phyloP scores from a whole-genome alignment of 2,113 vertebrate species.

The Peromyscus maniculatus region DNA sequence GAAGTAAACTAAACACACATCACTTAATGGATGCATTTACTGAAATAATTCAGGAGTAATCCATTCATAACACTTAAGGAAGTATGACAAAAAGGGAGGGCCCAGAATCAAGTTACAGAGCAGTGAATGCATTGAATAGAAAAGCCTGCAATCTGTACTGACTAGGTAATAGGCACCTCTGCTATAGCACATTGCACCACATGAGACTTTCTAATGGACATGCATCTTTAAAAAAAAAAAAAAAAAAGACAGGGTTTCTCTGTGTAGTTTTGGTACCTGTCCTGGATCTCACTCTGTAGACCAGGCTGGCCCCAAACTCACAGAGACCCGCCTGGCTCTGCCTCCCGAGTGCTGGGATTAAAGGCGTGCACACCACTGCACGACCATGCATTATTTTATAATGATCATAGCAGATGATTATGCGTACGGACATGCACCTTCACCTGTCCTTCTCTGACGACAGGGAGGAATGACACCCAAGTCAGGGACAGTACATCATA shows the following conservation, averaged over 20 bases:
- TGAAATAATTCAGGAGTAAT: constrained; percentile 41
- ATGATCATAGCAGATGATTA: not conserved
- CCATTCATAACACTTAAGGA: not conserved
- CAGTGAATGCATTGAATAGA: not conserved
- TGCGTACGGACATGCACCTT: fast-evolving
- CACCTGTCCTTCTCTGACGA: constrained; percentile 40
- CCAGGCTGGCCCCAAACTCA: too few species aligned
- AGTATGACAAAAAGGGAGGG: not conserved
- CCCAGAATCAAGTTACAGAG: not conserved
- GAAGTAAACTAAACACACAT: not conserved
- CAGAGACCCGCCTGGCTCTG: too few species aligned
- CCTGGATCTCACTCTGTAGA: too few species aligned
- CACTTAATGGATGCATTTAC: not conserved
- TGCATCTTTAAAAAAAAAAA: not conserved
- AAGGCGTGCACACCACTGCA: too few species aligned
- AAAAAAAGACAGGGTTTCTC: too few species aligned
- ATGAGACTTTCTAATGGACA: not conserved
- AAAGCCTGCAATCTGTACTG: not conserved
- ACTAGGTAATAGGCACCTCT: not conserved
- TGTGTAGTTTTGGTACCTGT: too few species aligned
- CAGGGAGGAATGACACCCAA: not conserved
- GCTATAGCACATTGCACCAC: not conserved
- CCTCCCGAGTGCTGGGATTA: too few species aligned
- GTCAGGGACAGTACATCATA: not conserved
- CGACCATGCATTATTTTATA: not conserved